Conservation (phyloP, 2,113 vertebrate genomes). For the Eubucco bourcierii region DNA sequence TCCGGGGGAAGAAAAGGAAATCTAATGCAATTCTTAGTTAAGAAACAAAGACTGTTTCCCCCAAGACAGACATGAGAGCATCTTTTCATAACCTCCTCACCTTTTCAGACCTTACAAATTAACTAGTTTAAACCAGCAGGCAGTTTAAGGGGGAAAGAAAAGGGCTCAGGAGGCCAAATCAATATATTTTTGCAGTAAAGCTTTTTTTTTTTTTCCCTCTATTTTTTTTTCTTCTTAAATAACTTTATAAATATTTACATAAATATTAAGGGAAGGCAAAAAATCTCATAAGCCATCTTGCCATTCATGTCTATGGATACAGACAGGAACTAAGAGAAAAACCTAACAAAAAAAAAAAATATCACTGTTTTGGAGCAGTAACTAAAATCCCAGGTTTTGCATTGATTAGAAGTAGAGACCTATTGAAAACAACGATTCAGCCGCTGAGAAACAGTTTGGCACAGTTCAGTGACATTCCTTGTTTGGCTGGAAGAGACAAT, state of each 20-base stretch:
- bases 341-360: constrained; percentile 22
- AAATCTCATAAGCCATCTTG: constrained; percentile 63
- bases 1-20: constrained; percentile 72
- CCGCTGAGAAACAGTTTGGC: constrained; percentile 82
- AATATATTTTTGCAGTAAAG: constrained; percentile 63
- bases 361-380: constrained; percentile 68
- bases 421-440: constrained; percentile 76
- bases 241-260: constrained; percentile 75
- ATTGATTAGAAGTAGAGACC: constrained; percentile 74
- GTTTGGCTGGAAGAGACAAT: constrained; percentile 78
- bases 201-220: constrained; percentile 20
- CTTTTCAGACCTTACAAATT: constrained; percentile 70
- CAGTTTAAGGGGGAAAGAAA: constrained; percentile 43
- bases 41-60: constrained; percentile 72
- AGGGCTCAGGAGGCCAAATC: constrained; percentile 62
- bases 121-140: constrained; percentile 68
- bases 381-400: constrained; percentile 75
- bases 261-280: constrained; percentile 71
- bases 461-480: constrained; percentile 83
- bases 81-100: constrained; percentile 56
- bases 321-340: constrained; percentile 69
- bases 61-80: constrained; percentile 67
- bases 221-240: constrained; percentile 60
- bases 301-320: constrained; percentile 72
- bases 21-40: constrained; percentile 61